Evolutionary conservation across 2,888 invertebrate genomes (phyloP), one percentile per base, ranked within the genome.

Genomic region (Cephus nigrinus): DNA sequence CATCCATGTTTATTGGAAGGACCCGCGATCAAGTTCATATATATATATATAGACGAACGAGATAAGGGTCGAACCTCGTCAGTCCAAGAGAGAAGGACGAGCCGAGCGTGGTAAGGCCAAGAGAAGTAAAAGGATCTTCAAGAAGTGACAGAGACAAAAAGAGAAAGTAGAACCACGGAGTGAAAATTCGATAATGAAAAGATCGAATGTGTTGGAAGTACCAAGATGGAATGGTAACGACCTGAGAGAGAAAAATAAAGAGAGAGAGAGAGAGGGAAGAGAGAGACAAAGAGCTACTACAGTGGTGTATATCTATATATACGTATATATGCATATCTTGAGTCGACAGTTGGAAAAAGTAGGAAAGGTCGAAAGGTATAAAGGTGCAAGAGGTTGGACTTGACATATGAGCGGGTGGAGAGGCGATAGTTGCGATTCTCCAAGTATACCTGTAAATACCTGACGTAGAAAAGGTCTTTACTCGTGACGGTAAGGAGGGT

Each of bases 201-300:
- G 23, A 23, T 55, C 23, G 23, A 55, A 9, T 23, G 55, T 55
- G 55, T 23, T 55, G 55, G 2, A 71, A 23, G 30, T 15, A 15
- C 71, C 23, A 31, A 33, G 71, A 32, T 30, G 71, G 30, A 71
- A 71, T 71, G 71, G 23, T 32, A 71, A 71, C 71, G 23, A 30
- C 0, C 3, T 30, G 30, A 33, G 31, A 71, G 33, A 33, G 71
- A 71, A 71, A 32, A 34, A 74, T 31, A 74, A 34, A 12, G 33
- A 68, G 11, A 31, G 33, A 68, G 11, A n/a, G n/a, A 1, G 5
- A 9, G 30, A 1, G 12, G 0, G 12, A 69, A 69, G 12, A 69
- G 31, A 69, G 69, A 31, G 69, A 69, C n/a, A 32, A 35, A 36
- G 76, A 79, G 71, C 55, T 81, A 79, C 74, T 72, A 71, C 35